Percentiles rank a stretch among this genome's conserved stretches.
Conservation (phyloP, 1,140 invertebrate genomes). For the Zaprionus kolodkinae region DNA sequence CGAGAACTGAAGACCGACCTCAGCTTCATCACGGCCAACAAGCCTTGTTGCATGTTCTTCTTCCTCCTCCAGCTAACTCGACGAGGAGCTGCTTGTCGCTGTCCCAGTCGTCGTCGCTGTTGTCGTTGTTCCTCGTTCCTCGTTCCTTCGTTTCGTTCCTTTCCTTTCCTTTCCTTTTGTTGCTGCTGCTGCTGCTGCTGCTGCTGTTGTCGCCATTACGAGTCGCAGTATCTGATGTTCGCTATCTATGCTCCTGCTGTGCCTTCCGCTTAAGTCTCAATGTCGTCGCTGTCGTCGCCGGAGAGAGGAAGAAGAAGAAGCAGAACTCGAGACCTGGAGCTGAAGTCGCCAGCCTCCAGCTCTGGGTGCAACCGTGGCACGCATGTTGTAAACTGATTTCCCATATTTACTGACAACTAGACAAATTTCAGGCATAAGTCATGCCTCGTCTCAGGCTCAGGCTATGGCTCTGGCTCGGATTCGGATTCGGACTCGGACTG, state of each 20-base stretch:
- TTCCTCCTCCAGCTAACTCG: constrained; percentile 20
- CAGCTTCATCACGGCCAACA: constrained; percentile 49
- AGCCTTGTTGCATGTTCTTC: constrained; percentile 66
- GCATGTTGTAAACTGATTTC: constrained; percentile 83
- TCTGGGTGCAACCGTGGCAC: constrained; percentile 61
- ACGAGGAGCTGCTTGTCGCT: constrained; percentile 18
- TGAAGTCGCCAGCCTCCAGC: constrained; percentile 8
- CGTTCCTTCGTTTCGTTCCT: constrained; percentile 22
- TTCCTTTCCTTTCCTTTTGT: constrained; percentile 20
- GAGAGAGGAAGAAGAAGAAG: too few relatives aligned
- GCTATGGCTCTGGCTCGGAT: neutral
- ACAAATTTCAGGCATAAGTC: constrained; percentile 84
- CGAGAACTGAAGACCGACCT: constrained; percentile 7
- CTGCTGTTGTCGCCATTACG: constrained; percentile 77
- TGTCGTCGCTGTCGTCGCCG: constrained; percentile 68
- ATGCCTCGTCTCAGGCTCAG: constrained; percentile 52
- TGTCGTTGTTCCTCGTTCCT: neutral
- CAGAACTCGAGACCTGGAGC: neutral
- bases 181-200: constrained; percentile 65
- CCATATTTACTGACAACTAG: constrained; percentile 84
- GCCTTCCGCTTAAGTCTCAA: constrained; percentile 81
- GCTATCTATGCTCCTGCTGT: constrained; percentile 84
- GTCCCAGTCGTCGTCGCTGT: constrained; percentile 6
- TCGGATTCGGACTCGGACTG: constrained; percentile 16
- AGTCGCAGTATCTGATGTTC: constrained; percentile 82